Evolutionary conservation across 1,140 invertebrate species (phyloP), one percentile per base, ranked within the genome.

Genomic region (Nasonia longicornis): DNA sequence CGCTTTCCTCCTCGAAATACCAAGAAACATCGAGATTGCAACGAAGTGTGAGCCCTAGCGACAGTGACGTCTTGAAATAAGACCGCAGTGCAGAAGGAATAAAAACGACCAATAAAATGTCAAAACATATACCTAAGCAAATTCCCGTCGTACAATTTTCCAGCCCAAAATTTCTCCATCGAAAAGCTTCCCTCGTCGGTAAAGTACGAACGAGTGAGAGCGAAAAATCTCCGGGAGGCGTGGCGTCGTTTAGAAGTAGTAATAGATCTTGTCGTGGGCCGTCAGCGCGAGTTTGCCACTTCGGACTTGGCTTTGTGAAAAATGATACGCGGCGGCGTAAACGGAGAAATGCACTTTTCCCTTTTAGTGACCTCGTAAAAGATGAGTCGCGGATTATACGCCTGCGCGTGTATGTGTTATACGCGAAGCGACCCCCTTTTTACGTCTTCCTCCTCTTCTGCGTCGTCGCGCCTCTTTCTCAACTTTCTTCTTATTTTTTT

Each of bases 351-450:
- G 74, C 74, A 76, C 52, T 76, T 76, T 76, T 76, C 31, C 29
- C 64, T 77, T 69, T 77, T 77, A 77, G 38, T 69, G 22, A 77
- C 76, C 38, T 69, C 63, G 64, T 69, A 77, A 77, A 77, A 67
- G 76, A 67, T 69, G 64, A 67, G 12, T 22, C 58, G 76, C 8
- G 26, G 64, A 77, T 77, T 77, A 42, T 42, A 77, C 29, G 42
- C 64, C 4, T 26, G 63, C 10, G 12, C 20, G 38, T 69, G 20
- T 69, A 1, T 20, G 38, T 42, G 38, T 42, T 8, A 8, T 14
- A 14, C 29, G 52, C 52, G 26, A 26, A 26, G 26, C 26, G 52
- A 52, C 52, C 20, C 58, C 8, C 31, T 75, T 38, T 75, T 75
- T 75, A 29, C n/a, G 20, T 48, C 42, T 48, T 73, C 42, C 12